Evolutionary conservation across 1,140 invertebrate species (phyloP).

Genomic region (Rhopalosiphum padi): DNA sequence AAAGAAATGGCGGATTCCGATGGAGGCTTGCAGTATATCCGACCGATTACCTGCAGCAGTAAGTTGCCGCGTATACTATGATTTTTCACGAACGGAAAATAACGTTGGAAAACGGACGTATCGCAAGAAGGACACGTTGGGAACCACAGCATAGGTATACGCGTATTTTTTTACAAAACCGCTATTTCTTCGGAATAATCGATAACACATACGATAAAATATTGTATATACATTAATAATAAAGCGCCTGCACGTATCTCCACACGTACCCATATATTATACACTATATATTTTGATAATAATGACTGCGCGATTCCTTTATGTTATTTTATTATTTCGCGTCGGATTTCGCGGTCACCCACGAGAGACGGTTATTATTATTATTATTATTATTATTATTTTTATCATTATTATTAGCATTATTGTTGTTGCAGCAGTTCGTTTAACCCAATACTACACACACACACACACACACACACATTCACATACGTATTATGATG

Average conservation of each 20-base stretch:
- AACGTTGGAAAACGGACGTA: background rate
- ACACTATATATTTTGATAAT: background rate
- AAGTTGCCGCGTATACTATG: background rate
- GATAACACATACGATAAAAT: background rate
- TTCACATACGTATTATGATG: background rate
- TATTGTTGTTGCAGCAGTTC: constrained; percentile 49
- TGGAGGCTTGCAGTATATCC: too few relatives aligned
- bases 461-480: background rate
- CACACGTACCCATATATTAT: background rate
- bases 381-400: constrained; percentile 17
- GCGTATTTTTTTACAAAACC: background rate
- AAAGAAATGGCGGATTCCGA: background rate
- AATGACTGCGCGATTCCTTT: constrained; percentile 42
- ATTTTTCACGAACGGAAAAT: background rate
- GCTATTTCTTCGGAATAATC: background rate
- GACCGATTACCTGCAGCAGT: too few relatives aligned
- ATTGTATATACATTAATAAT: background rate
- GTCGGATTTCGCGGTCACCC: constrained; percentile 45
- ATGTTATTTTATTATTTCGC: background rate
- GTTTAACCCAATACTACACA: constrained; percentile 35
- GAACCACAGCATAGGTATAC: background rate
- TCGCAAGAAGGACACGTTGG: background rate
- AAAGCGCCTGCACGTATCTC: background rate
- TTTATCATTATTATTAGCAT: constrained; percentile 46
- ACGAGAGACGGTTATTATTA: background rate